Evolutionary conservation across 1,140 invertebrate genomes (phyloP), one percentile per base, ranked within the genome.

Genomic region (Reticulitermes speratus): DNA sequence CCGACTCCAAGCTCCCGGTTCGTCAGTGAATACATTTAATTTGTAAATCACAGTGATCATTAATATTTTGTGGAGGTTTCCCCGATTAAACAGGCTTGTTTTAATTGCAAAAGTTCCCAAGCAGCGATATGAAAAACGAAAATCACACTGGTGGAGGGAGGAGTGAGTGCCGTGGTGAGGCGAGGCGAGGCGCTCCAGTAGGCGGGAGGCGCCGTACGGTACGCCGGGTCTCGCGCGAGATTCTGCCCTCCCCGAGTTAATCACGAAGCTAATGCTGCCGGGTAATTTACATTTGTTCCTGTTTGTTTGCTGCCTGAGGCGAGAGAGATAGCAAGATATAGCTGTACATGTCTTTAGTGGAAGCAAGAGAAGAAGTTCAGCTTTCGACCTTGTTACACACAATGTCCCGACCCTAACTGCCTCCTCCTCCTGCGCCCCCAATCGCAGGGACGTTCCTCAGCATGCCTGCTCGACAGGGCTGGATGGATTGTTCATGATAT

Each of bases 21-120:
- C 84, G 86, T 87, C 86, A 87, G 83, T 84, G 86, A 75, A 85
- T 84, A 87, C 86, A 84, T 84, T 87, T 87, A 87, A 87, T 87
- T 87, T 87, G 86, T 85, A 87, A 85, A 87, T 87, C 86, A 84
- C 83, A 75, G 86, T 69, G 86, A 87, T 87, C 83, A 85, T 85
- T 87, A 87, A 87, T 87, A 87, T 87, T 87, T 87, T 65, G 86
- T 87, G 83, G 86, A 87, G 86, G 69, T 87, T 87, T 87, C 84
- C 84, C 45, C 83, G 86, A 84, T 87, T 87, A 87, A 87, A 87
- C 86, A 87, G 86, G 30, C 86, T 87, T 87, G 86, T 87, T 87
- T 87, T 87, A 87, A 87, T 87, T 87, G 75, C 86, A 84, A 85
- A 87, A 87, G 83, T 87, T 85, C 55, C 23, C 44, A 86, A 75